Base-by-base conservation (phyloP, 2,797 vertebrate species). In the Ctenosaura bakeri region DNA sequence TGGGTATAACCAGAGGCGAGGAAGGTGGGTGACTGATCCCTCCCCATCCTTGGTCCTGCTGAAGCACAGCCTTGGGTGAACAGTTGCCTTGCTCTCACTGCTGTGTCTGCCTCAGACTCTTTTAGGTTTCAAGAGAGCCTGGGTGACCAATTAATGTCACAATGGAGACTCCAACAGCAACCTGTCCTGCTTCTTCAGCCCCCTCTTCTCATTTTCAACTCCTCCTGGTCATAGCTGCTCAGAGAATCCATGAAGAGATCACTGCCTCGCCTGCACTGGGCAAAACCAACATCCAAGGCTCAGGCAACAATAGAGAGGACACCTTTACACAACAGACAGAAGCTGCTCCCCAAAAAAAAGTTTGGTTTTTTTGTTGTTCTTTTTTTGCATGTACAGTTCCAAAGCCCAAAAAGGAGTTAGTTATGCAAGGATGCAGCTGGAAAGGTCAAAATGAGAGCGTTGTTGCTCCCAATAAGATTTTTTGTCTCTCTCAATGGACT, bases 171-270 rank as follows among this genome's bases (percentile, higher is more conserved):
- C 79, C 77, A 88, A 76, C 73, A 20, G 14, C 64, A 20, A n/a
- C 38, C 10, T n/a, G 14, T 50, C 82, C 46, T 32, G 66, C 29
- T 69, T 29, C 66, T 69, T 69, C 8, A 88, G 89, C 91, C 86
- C 77, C 62, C 1, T 16, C 35, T 64, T 64, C 42, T 59, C 35
- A 20, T n/a, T 46, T 79, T 46, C 22, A 26, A 83, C 59, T 22
- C 24, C 16, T 80, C 64, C 42, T 46, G n/a, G n/a, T 81, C 89
- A 83, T 82, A 92, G 81, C 54, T 82, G 54, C 66, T 92, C 88
- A 80, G 32, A 22, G 26, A 24, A 83, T 22, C 81, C 24, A 35
- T 62, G 56, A 64, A 52, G 87, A 80, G 0, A 56, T 52, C 86
- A 24, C 87, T 92, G 91, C 91, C 62, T 76, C 62, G 12, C 24